Evolutionary conservation across 1,140 invertebrate species (phyloP), one percentile per base, ranked within the genome.

Genomic region (Chironomus striatipennis): DNA sequence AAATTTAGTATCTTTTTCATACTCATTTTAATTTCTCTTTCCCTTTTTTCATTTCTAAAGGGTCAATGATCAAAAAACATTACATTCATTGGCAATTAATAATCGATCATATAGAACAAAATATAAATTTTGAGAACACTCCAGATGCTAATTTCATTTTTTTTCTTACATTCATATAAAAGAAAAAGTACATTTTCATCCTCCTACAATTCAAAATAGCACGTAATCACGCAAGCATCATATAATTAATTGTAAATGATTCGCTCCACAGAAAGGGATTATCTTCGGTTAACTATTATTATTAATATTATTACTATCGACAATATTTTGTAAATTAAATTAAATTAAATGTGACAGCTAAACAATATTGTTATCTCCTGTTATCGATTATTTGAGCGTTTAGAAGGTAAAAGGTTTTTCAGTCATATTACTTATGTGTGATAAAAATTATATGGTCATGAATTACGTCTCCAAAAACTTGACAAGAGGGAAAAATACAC

Each of bases 191-290:
- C 24, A 34, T 34, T 34, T 34, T 34, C 24, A 34, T 34, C 24
- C 24, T 34, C 24, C 24, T 34, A 34, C 24, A 34, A 34, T 34
- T 34, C 24, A 9, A 70, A 70, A 70, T 70, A 17, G n/a, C 65
- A 70, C 65, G 65, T 18, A 70, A 70, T 70, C 65, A 70, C 65
- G 65, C 65, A 70, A 70, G 18, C 65, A 70, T 7, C 18, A 18
- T 20, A 70, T 21, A 70, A 70, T 70, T 70, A 70, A 18, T 57
- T 10, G 9, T 12, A 57, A 70, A 18, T 70, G 65, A 20, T 70
- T 57, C n/a, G 65, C 65, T 18, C 17, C 65, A 70, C n/a, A 7
- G 20, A 20, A 8, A 21, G 65, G 24, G 5, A 70, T 70, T 70
- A 70, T 20, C 47, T 57, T 15, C 47, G 47, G 47, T 57, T 57